Evolutionary conservation across 2,888 invertebrate genomes (phyloP), one percentile per base, ranked within the genome.

Genomic region (Agrilus mali): DNA sequence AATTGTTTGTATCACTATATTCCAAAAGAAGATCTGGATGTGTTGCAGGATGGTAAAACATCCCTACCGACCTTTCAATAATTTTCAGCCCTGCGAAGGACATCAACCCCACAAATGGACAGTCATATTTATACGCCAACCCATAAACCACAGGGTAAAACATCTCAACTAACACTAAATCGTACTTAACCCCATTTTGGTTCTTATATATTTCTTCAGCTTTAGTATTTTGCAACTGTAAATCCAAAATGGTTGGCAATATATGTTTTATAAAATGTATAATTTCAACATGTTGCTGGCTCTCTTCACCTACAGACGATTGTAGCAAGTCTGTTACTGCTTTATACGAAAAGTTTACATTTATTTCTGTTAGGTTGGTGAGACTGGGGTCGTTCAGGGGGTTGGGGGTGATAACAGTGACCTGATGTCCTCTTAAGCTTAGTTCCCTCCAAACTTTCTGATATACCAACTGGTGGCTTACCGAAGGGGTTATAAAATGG

Each of bases 1-100:
- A 56, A n/a, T 60, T 70, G 45, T 72, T 51, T 45, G 70, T 64
- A 36, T 65, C 60, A 44, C 64, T 45, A 14, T 46, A 51, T 17
- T 51, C 53, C 17, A 60, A 42, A 41, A 57, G 50, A 50, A 58
- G 53, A 42, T 61, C 60, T 1, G 60, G 58, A 43, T 56, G 53
- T n/a, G 59, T 14, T 4, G 55, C 48, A 6, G 58, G 55, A 22
- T 54, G 55, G 53, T 46, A 1, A 52, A 56, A 46, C 59, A n/a
- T 58, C 8, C 58, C 59, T 27, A 54, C 48, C 1, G 54, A 54
- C 37, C 50, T 52, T 40, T 60, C 58, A 3, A 48, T 53, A 5
- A 53, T 52, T 15, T 49, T 48, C 37, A 52, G 53, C 2, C 51
- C 56, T n/a, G 54, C 57, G 50, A 59, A 55, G 1, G 60, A 60